These are phyloP conservation scores for Microctonus aethiopoides DNA, from an alignment of 2,888 invertebrate species.

Conservation along the genomic window DNA sequence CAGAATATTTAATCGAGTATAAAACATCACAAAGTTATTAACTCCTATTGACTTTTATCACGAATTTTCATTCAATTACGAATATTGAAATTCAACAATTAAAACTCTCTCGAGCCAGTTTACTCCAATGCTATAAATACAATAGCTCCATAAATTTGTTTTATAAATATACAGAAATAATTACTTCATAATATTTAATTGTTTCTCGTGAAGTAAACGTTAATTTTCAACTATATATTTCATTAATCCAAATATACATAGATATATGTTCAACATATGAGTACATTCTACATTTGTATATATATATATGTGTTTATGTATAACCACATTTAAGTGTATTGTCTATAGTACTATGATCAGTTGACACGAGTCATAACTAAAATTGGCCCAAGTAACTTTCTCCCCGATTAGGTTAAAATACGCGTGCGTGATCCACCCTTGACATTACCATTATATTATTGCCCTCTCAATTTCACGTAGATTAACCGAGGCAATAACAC, in stretches of 20 bases:
- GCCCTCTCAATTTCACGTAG: constrained; percentile 21
- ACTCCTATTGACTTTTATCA: too few species aligned
- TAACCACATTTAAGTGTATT: too few species aligned
- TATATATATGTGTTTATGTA: too few species aligned
- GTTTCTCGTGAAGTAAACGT: neutral
- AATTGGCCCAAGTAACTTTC: constrained; percentile 23
- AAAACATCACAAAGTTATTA: too few species aligned
- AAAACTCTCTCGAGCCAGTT: neutral
- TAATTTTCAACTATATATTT: neutral
- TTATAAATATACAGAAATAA: neutral
- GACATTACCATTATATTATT: constrained; percentile 27
- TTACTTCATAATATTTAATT: neutral
- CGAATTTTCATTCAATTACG: neutral
- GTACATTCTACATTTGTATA: too few species aligned
- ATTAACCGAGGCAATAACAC: constrained; percentile 13
- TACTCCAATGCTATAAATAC: neutral
- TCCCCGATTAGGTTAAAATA: constrained; percentile 50
- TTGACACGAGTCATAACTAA: constrained; percentile 17
- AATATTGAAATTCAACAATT: neutral
- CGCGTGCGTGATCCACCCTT: constrained; percentile 46
- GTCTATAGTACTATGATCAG: neutral
- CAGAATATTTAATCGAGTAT: too few species aligned
- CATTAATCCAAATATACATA: too few species aligned
- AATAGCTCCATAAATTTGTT: neutral
- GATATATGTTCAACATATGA: too few species aligned